A percentile compares a stretch with the other conserved stretches of the same genome.
Evolutionary conservation across 2,113 vertebrate genomes (phyloP).

Genomic region (Symphodus melops): DNA sequence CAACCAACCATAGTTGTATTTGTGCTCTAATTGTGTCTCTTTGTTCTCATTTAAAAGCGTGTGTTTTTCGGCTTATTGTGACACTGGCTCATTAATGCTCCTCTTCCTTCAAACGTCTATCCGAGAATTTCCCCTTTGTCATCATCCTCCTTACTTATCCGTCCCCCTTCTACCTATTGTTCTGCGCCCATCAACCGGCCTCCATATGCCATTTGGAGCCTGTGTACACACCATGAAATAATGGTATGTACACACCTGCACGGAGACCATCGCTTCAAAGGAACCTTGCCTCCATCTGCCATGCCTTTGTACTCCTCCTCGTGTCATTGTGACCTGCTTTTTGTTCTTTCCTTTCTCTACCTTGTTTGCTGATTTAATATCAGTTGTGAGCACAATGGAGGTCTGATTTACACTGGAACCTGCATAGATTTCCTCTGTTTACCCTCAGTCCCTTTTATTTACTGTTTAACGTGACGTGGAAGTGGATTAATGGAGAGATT

Average conservation of each 20-base stretch:
- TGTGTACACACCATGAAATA: slow-evolving; percentile 56
- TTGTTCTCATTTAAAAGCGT: no score
- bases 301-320: slow-evolving; percentile 42
- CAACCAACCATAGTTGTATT: neutral
- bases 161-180: slow-evolving; percentile 45
- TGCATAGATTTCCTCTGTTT: slow-evolving; percentile 12
- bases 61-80: neutral
- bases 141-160: slow-evolving; percentile 10
- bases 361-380: neutral
- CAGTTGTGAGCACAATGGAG: neutral
- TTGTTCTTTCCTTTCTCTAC: neutral
- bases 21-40: no score
- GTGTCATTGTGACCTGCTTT: slow-evolving; percentile 43
- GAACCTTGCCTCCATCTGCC: slow-evolving; percentile 48
- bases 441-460: neutral
- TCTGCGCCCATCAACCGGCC: neutral
- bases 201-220: slow-evolving; percentile 7
- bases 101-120: neutral
- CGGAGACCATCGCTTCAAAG: slow-evolving; percentile 24
- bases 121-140: slow-evolving; percentile 74
- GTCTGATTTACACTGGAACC: neutral
- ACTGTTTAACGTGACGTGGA: neutral
- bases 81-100: slow-evolving; percentile 36
- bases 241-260: slow-evolving; percentile 72
- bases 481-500: slow-evolving; percentile 14